A percentile compares a stretch with the other conserved stretches of the same genome.
These are phyloP conservation scores for Rhopilema esculentum DNA, from an alignment of 30 jellyfish, hydroid and myxozoan species.

Conservation along the genomic window DNA sequence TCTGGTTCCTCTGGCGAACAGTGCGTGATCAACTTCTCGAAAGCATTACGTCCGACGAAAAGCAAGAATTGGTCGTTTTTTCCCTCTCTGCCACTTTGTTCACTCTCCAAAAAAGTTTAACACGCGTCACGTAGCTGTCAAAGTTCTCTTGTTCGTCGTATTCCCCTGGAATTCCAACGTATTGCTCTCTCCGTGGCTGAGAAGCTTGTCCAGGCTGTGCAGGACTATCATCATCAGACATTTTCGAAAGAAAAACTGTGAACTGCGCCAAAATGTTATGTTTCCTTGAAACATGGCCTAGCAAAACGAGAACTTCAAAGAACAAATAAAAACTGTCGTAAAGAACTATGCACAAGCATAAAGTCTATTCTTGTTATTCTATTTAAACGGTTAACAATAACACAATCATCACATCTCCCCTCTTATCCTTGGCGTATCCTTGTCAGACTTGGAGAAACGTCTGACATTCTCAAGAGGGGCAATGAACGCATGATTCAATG, in stretches of 20 bases:
- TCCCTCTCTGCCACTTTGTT: conserved; percentile 65
- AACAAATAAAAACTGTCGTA: no score
- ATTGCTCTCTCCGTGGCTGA: conserved; percentile 43
- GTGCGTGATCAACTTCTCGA: conserved; percentile 51
- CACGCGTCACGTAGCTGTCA: conserved; percentile 54
- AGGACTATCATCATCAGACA: conserved; percentile 31
- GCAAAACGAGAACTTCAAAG: background rate
- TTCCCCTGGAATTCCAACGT: conserved; percentile 57
- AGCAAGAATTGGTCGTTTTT: conserved; percentile 56
- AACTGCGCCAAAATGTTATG: conserved; percentile 35
- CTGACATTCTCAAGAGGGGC: no score
- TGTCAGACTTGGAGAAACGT: no score
- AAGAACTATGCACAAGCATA: no score
- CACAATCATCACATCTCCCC: no score
- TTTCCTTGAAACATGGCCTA: background rate
- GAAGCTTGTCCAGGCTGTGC: conserved; percentile 40
- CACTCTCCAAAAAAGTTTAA: conserved; percentile 60
- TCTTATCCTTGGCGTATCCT: no score
- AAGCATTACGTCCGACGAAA: conserved; percentile 70
- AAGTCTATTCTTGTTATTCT: no score
- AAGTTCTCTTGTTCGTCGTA: conserved; percentile 50
- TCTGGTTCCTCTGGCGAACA: conserved; percentile 77
- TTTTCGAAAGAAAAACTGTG: conserved; percentile 19
- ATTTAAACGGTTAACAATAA: no score
- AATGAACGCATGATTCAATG: no score